These are phyloP conservation scores for Scaptomyza pallida DNA, from an alignment of 1,140 invertebrate species.

Conservation along the genomic window DNA sequence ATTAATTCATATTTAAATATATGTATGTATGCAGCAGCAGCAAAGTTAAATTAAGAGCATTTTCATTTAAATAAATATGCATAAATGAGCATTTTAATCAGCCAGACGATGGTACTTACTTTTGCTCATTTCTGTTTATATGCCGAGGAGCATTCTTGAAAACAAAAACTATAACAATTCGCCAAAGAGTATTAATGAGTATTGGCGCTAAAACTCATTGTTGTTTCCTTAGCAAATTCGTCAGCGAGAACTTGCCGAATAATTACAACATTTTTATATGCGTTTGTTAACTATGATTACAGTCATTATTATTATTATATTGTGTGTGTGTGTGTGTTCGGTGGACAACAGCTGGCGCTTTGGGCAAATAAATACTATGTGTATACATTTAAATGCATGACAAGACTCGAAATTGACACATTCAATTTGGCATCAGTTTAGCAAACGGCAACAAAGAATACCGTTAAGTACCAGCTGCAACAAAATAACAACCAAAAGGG, in stretches of 20 bases:
- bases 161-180: not conserved
- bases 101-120: slow-evolving; percentile 22
- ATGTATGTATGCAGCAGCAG: slow-evolving; percentile 37
- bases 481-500: slow-evolving; percentile 64
- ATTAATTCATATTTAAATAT: slow-evolving; percentile 76
- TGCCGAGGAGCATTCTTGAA: not conserved
- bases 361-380: slow-evolving; percentile 63
- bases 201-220: too few relatives aligned
- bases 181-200: too few relatives aligned
- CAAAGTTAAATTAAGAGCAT: slow-evolving; percentile 78
- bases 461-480: slow-evolving; percentile 42
- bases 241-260: slow-evolving; percentile 32
- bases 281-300: slow-evolving; percentile 46
- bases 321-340: slow-evolving; percentile 6
- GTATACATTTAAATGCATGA: slow-evolving; percentile 73
- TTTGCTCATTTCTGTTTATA: slow-evolving; percentile 27
- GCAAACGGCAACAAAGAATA: slow-evolving; percentile 10
- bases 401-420: slow-evolving; percentile 71
- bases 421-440: slow-evolving; percentile 73
- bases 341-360: slow-evolving; percentile 54
- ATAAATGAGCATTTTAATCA: slow-evolving; percentile 58
- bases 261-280: slow-evolving; percentile 62
- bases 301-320: slow-evolving; percentile 49
- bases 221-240: not conserved
- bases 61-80: slow-evolving; percentile 80